phyloP scores from a whole-genome alignment of 2,888 invertebrate genomes.

The Helobdella robusta region DNA sequence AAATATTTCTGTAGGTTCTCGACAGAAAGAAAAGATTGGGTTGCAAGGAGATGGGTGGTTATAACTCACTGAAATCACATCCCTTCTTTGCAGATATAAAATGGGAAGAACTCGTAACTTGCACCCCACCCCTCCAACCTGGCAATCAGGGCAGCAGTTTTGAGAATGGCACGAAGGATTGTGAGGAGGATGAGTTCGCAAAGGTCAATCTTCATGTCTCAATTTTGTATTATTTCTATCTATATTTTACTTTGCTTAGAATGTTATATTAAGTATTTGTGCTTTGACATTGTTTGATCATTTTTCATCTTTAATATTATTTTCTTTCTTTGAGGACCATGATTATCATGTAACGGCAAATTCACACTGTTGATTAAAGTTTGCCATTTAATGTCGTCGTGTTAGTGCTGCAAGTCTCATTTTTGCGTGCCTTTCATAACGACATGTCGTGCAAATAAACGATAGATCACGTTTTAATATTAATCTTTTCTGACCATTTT shows the following conservation, averaged over 20 bases:
- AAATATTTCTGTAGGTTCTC: too few relatives aligned
- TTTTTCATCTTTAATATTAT: neutral
- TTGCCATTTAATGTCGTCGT: too few relatives aligned
- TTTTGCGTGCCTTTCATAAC: too few relatives aligned
- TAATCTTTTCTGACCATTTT: too few relatives aligned
- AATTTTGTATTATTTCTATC: neutral
- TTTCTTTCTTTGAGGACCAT: neutral
- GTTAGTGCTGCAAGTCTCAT: too few relatives aligned
- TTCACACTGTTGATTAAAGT: too few relatives aligned
- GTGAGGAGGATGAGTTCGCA: neutral
- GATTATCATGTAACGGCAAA: too few relatives aligned
- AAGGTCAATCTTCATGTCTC: neutral
- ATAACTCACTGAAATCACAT: constrained; percentile 74
- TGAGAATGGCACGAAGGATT: neutral
- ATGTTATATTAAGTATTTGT: neutral
- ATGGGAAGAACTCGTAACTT: constrained; percentile 68
- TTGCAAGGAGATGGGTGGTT: constrained; percentile 57
- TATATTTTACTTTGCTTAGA: neutral
- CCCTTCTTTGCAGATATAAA: constrained; percentile 73
- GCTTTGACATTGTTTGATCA: neutral
- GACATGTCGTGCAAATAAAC: too few relatives aligned
- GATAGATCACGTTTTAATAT: too few relatives aligned
- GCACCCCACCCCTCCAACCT: constrained; percentile 75
- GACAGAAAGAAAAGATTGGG: constrained; percentile 74
- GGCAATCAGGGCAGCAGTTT: neutral